Evolutionary conservation across 2,888 invertebrate species (phyloP), one percentile per base, ranked within the genome.

Genomic region (Scaptomyza flava): DNA sequence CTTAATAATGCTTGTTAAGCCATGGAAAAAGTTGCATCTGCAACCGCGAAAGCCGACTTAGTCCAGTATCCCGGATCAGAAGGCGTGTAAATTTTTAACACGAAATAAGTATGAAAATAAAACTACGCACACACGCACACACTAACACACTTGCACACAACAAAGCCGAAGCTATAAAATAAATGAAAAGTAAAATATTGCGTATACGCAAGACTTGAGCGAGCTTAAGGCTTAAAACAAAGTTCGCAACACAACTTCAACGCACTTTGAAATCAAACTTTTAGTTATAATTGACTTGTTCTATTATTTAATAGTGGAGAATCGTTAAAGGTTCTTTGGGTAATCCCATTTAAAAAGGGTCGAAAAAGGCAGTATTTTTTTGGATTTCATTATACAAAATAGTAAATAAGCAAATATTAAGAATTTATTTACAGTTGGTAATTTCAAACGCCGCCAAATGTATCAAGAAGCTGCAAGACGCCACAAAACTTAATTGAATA

Each of bases 151-250:
- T 8, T 30, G 5, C 31, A 36, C 31, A 36, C 52, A 31, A 27
- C 27, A 36, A 6, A 12, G 34, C 54, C 30, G 36, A 50, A 48
- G 70, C 51, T 75, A 5, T 27, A 41, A 61, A 63, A 47, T 48
- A 63, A 41, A 38, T 76, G 59, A 34, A 47, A 63, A 41, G 58
- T 61, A 20, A 53, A 63, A 66, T 77, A 72, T 76, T 72, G 41
- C 77, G 68, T 50, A 66, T 72, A 76, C 75, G 72, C 17, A 17
- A 17, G 17, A 17, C 17, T 17, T 17, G 17, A n/a, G n/a, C n/a
- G n/a, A n/a, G n/a, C n/a, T n/a, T n/a, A n/a, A n/a, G n/a, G n/a
- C n/a, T n/a, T n/a, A 17, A n/a, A 57, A 42, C 7, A 38, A 31
- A 23, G 7, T 27, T 30, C 8, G 34, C 42, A 52, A 52, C 58